Evolutionary conservation across 1,140 invertebrate genomes (phyloP).

Genomic region (Parasteatoda tepidariorum): DNA sequence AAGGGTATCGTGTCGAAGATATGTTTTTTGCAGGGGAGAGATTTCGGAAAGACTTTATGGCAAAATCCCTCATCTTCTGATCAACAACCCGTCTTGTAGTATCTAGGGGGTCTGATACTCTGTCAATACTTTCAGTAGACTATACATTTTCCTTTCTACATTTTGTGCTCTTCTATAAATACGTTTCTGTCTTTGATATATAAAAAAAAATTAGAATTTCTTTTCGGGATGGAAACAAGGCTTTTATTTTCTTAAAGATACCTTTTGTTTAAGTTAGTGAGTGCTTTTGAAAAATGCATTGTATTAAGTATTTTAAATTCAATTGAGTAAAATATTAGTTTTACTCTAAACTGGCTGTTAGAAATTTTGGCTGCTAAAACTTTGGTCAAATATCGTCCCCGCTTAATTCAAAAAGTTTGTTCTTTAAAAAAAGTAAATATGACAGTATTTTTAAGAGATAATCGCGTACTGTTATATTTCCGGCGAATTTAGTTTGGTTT

Average conservation of each 20-base stretch:
- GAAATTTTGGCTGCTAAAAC: too few relatives aligned
- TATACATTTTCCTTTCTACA: slow-evolving; percentile 21
- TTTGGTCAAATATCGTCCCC: too few relatives aligned
- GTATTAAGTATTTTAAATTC: too few relatives aligned
- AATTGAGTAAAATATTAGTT: too few relatives aligned
- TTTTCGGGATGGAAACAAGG: background rate
- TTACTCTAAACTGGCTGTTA: too few relatives aligned
- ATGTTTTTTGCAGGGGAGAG: slow-evolving; percentile 8
- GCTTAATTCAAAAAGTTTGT: too few relatives aligned
- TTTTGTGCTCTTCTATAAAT: slow-evolving; percentile 2
- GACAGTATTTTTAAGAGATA: too few relatives aligned
- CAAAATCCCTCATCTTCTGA: slow-evolving; percentile 38
- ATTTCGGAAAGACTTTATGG: slow-evolving; percentile 36
- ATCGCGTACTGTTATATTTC: too few relatives aligned
- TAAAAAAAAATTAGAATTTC: slow-evolving; percentile 1
- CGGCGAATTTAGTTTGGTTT: too few relatives aligned
- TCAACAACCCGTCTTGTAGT: slow-evolving; percentile 2
- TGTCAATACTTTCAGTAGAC: background rate
- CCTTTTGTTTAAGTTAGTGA: background rate
- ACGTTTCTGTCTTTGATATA: background rate
- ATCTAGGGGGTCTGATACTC: background rate
- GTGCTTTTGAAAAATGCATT: too few relatives aligned
- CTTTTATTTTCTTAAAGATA: background rate
- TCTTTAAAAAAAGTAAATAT: too few relatives aligned
- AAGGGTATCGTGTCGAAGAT: slow-evolving; percentile 16